A percentile compares a stretch with the other conserved stretches of the same genome.
These are phyloP conservation scores for Galerucella pusilla DNA, from an alignment of 2,888 invertebrate genomes.

Conservation along the genomic window DNA sequence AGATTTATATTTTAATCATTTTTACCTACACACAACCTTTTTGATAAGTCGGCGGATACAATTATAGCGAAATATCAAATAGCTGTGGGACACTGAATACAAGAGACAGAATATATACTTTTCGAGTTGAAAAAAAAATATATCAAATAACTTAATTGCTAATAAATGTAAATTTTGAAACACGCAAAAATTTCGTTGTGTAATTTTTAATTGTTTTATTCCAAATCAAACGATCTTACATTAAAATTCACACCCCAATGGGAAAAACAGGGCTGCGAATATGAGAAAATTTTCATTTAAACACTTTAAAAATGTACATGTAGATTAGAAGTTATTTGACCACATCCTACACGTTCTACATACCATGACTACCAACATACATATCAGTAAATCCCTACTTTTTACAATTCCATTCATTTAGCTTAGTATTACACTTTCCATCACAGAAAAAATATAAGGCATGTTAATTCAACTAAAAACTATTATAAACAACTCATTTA, in stretches of 20 bases:
- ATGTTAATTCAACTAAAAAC: conserved; percentile 30
- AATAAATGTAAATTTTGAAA: conserved; percentile 47
- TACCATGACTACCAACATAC: conserved; percentile 20
- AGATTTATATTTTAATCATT: conserved; percentile 53
- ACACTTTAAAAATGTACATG: conserved; percentile 33
- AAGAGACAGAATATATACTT: conserved; percentile 53
- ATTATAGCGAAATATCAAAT: conserved; percentile 61
- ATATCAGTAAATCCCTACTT: conserved; percentile 29
- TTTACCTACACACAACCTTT: conserved; percentile 61
- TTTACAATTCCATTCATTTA: conserved; percentile 29
- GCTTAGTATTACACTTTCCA: conserved; percentile 26
- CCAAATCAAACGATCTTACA: conserved; percentile 41
- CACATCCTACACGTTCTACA: conserved; percentile 31
- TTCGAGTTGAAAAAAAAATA: conserved; percentile 54
- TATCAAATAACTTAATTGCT: conserved; percentile 36
- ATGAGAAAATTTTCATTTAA: conserved; percentile 15
- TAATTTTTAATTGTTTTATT: conserved; percentile 56
- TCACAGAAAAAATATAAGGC: conserved; percentile 35
- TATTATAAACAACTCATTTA: conserved; percentile 13
- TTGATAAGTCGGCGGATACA: conserved; percentile 60
- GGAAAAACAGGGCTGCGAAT: conserved; percentile 1
- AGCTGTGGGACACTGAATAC: conserved; percentile 50
- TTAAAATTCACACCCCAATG: conserved; percentile 6
- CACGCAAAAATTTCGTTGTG: conserved; percentile 58
- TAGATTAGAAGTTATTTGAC: conserved; percentile 28